A percentile compares a stretch with the other conserved stretches of the same genome.
Conservation (phyloP, 2,888 invertebrate genomes). For the Dynastes hyllus region DNA sequence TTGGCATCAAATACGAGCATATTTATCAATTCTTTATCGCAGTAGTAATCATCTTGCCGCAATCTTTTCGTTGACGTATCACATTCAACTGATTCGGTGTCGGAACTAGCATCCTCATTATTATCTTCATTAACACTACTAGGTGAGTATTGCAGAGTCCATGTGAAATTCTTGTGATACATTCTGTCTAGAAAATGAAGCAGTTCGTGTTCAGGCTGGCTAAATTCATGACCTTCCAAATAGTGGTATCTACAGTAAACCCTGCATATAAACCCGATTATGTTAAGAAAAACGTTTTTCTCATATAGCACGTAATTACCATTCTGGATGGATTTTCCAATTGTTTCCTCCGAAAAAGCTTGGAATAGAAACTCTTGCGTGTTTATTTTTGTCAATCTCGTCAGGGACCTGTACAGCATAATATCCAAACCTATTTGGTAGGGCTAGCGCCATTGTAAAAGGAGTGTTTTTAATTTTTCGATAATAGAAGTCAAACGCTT, state of each 20-base stretch:
- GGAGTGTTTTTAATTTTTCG: constrained; percentile 88
- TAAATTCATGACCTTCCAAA: constrained; percentile 83
- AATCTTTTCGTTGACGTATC: constrained; percentile 70
- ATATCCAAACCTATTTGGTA: constrained; percentile 87
- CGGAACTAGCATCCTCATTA: constrained; percentile 61
- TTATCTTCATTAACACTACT: constrained; percentile 13
- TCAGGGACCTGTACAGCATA: constrained; percentile 84
- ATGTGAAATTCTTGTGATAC: constrained; percentile 75
- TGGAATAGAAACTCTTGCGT: constrained; percentile 80
- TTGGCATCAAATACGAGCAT: constrained; percentile 92
- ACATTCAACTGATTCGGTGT: constrained; percentile 71
- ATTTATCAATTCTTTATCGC: constrained; percentile 89
- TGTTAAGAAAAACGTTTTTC: neutral
- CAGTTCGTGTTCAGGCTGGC: constrained; percentile 83
- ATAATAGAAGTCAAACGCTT: constrained; percentile 88
- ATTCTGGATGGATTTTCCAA: constrained; percentile 89
- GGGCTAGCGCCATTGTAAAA: constrained; percentile 88
- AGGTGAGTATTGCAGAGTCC: constrained; percentile 65
- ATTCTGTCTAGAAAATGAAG: constrained; percentile 84
- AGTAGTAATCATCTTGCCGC: constrained; percentile 84
- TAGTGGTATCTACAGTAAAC: constrained; percentile 92
- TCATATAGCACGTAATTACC: constrained; percentile 72
- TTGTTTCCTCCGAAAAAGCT: constrained; percentile 82
- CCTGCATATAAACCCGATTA: constrained; percentile 71
- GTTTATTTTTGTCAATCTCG: constrained; percentile 80